Conservation (phyloP, 2,113 vertebrate genomes). For the Sigmodon hispidus region DNA sequence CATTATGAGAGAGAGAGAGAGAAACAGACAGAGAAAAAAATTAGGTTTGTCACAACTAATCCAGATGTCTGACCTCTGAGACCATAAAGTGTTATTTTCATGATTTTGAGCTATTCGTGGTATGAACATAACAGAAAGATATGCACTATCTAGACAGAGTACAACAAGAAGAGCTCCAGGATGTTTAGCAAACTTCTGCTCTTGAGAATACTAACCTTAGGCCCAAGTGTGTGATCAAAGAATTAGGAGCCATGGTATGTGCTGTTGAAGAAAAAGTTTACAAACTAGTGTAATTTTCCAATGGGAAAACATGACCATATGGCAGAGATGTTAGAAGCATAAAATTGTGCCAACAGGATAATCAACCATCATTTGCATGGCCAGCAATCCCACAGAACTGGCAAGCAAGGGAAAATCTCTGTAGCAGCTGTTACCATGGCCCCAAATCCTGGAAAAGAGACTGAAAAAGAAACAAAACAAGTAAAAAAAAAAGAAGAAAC, state of each 20-base stretch:
- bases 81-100: neutral
- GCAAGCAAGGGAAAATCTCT: constrained; percentile 37
- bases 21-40: neutral
- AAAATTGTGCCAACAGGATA: constrained; percentile 69
- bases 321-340: constrained; percentile 66
- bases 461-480: constrained; percentile 68
- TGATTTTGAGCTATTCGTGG: neutral
- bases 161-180: no score
- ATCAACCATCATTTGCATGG: constrained; percentile 70
- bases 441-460: constrained; percentile 47
- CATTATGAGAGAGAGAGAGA: neutral
- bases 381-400: constrained; percentile 65
- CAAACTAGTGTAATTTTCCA: constrained; percentile 64
- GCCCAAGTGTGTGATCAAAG: constrained; percentile 29
- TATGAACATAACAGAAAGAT: neutral
- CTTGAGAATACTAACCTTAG: neutral
- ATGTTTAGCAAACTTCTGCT: neutral
- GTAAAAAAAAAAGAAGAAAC: constrained; percentile 57
- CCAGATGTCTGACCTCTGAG: neutral
- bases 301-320: constrained; percentile 74
- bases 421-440: constrained; percentile 62
- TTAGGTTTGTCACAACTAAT: neutral
- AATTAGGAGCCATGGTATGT: constrained; percentile 28
- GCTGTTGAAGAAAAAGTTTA: constrained; percentile 66
- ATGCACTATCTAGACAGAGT: neutral